Conservation (phyloP, 2,888 invertebrate species). For the Erebia palarica region DNA sequence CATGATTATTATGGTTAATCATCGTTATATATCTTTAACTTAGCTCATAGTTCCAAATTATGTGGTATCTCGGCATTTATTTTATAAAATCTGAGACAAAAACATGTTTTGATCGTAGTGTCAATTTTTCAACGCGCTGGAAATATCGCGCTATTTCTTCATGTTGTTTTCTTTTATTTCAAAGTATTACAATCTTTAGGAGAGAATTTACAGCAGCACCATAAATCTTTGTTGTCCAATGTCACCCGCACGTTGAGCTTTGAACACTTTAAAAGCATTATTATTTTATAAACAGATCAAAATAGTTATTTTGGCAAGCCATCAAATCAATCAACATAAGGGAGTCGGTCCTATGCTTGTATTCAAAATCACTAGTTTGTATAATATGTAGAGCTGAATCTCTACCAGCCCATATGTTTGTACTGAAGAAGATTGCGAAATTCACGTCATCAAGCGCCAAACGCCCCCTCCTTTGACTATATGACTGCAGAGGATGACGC, state of each 20-base stretch:
- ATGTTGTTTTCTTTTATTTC: neutral
- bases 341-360: slow-evolving; percentile 18
- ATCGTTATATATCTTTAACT: neutral
- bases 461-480: slow-evolving; percentile 44
- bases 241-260: slow-evolving; percentile 14
- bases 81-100: neutral
- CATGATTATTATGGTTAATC: neutral
- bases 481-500: slow-evolving; percentile 68
- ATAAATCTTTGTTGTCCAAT: slow-evolving; percentile 21
- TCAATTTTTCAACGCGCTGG: neutral
- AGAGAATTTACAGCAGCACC: slow-evolving; percentile 7
- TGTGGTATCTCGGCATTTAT: neutral
- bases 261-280: slow-evolving; percentile 20
- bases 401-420: slow-evolving; percentile 21
- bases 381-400: neutral
- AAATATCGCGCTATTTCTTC: slow-evolving; percentile 7
- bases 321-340: slow-evolving; percentile 40
- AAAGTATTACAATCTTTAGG: slow-evolving; percentile 16
- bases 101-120: slow-evolving; percentile 1
- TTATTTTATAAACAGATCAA: slow-evolving; percentile 22
- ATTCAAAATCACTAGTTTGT: slow-evolving; percentile 2
- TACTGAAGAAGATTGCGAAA: slow-evolving; percentile 63
- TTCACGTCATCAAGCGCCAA: slow-evolving; percentile 65
- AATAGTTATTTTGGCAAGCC: slow-evolving; percentile 36
- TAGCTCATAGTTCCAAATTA: neutral